These are phyloP conservation scores for Xanthia icteritia DNA, from an alignment of 2,888 invertebrate species.

Conservation along the genomic window DNA sequence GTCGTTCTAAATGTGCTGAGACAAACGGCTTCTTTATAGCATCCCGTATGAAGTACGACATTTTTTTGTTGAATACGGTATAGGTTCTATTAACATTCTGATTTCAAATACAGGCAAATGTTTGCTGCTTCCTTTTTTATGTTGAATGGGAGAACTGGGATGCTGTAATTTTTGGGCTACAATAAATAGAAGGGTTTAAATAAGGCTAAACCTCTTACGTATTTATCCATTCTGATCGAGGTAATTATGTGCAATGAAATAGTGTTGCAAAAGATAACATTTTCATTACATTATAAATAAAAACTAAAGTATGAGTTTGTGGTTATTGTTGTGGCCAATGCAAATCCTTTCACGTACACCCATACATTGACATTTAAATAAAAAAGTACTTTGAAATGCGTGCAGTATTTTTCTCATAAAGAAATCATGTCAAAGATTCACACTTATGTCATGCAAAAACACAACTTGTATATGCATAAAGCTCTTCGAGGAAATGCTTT, in stretches of 20 bases:
- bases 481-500: conserved; percentile 45
- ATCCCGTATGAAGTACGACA: conserved; percentile 45
- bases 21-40: conserved; percentile 50
- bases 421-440: conserved; percentile 40
- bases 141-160: background rate
- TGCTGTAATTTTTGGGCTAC: background rate
- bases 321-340: background rate
- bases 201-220: background rate
- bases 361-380: conserved; percentile 1
- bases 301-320: background rate
- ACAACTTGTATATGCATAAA: conserved; percentile 9
- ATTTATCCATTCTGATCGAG: background rate
- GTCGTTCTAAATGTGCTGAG: conserved; percentile 60
- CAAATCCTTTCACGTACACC: background rate
- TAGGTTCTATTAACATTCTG: conserved; percentile 11
- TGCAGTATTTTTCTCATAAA: conserved; percentile 5
- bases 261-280: background rate
- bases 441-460: conserved; percentile 28
- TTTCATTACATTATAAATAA: too few species aligned
- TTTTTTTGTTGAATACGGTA: conserved; percentile 41
- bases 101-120: background rate
- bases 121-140: background rate
- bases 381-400: conserved; percentile 1
- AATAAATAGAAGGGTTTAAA: background rate
- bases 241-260: background rate